Evolutionary conservation across 64 coral and sea anemone genomes (phyloP), one percentile per base, ranked within the genome.

Genomic region (Exaiptasia diaphana): DNA sequence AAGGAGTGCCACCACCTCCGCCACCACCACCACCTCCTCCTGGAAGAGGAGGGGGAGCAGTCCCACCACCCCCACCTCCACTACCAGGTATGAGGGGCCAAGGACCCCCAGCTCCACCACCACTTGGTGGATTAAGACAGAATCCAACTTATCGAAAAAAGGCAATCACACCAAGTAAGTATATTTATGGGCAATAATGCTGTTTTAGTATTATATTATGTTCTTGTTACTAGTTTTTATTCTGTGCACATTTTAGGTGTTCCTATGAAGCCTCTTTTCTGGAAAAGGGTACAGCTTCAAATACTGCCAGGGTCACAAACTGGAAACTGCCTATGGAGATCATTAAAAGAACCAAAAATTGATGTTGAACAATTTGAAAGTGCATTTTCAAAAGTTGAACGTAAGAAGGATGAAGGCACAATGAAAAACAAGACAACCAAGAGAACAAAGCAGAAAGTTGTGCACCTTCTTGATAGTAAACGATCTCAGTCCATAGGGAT

Each of bases 181-280:
- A n/a, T n/a, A n/a, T n/a, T 21, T 35, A 1, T 18, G 35, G 20
- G 24, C 21, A 12, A 37, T 34, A 18, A 13, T 42, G 13, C 36
- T 59, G 34, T 18, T 79, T 18, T n/a, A n/a, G n/a, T n/a, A n/a
- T n/a, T n/a, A n/a, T n/a, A n/a, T n/a, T n/a, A n/a, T n/a, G n/a
- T n/a, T n/a, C n/a, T 48, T 38, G 18, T 1, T 41, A 53, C 56
- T 13, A 37, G 35, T 23, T 17, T 30, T 17, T 23, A 3, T 32
- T 74, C 3, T 20, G 2, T 41, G 10, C 13, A 77, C 68, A 15
- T 46, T 43, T 27, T 29, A 94, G 91, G 38, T 78, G 73, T 76
- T 37, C 85, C 91, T 25, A 94, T 94, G 91, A 94, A 94, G 46
- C 91, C 91, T 37, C 71, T 94, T 24, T 94, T 94, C 78, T 94